Evolutionary conservation across 2,888 invertebrate genomes (phyloP), one percentile per base, ranked within the genome.

Genomic region (Sarcophaga caerulescens): DNA sequence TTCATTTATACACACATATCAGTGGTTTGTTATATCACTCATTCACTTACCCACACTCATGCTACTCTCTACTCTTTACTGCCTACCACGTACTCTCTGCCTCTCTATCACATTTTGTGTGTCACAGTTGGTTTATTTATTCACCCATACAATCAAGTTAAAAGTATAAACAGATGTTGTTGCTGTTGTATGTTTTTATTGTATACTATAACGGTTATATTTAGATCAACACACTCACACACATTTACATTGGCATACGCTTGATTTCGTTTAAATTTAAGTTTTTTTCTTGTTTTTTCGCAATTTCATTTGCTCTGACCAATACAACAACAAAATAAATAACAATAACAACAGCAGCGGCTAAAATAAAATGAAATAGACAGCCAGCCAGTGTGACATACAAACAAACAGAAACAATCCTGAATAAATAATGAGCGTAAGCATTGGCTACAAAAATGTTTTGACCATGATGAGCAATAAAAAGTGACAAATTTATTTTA

Each of bases 361-460:
- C 60, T 47, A 47, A 10, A 35, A 45, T n/a, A 63, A 45, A 21
- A 84, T 70, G 57, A 62, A 62, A 70, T 62, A 62, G 23, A 23
- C 25, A 81, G 25, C 25, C 6, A 25, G 35, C 35, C 10, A 35
- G 35, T 35, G 10, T 35, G 10, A 10, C 1, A 8, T 10, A 35
- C 35, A 8, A 35, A 19, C 12, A 57, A 68, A 69, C 59, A 45
- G 57, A 45, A 78, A 78, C 65, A 84, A 81, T 75, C 66, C 84
- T 84, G 86, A 86, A 86, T 86, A 86, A 86, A 86, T 86, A 81
- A 86, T 86, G 70, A 75, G 70, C 65, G 10, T 69, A 65, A 84
- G 74, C 70, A 60, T 68, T 79, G 75, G 78, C 79, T 76, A 75
- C 44, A 52, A 76, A 82, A 85, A 83, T 77, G 44, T 62, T 83